phyloP scores from a whole-genome alignment of 2,888 invertebrate genomes.

The Cerceris rybyensis region DNA sequence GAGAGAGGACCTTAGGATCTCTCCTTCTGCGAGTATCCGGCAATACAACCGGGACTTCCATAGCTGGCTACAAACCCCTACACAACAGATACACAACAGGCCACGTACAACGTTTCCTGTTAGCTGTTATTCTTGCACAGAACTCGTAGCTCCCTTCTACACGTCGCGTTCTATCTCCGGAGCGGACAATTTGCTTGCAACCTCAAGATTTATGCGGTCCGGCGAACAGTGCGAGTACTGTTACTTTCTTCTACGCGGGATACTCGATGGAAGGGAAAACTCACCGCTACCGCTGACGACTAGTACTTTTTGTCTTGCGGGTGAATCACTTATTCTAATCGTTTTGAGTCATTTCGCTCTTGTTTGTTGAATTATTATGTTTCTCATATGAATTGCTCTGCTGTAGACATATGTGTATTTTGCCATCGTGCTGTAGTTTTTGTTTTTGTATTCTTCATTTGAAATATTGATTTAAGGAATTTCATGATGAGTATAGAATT shows the following conservation, averaged over 20 bases:
- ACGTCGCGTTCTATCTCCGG: slow-evolving; percentile 70
- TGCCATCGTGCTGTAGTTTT: not conserved
- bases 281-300: not conserved
- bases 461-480: too few species aligned
- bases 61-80: slow-evolving; percentile 57
- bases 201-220: slow-evolving; percentile 75
- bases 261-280: slow-evolving; percentile 44
- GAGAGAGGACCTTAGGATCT: slow-evolving; percentile 11
- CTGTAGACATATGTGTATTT: not conserved
- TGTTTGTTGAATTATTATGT: not conserved
- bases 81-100: slow-evolving; percentile 55
- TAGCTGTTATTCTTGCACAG: slow-evolving; percentile 71
- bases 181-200: slow-evolving; percentile 77
- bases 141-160: slow-evolving; percentile 46
- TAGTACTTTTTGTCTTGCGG: not conserved
- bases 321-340: not conserved
- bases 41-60: slow-evolving; percentile 69
- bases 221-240: slow-evolving; percentile 72
- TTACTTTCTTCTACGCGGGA: slow-evolving; percentile 72
- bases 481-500: too few species aligned
- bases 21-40: slow-evolving; percentile 56
- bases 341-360: not conserved
- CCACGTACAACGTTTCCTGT: slow-evolving; percentile 78
- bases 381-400: not conserved
- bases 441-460: too few species aligned